A percentile compares a stretch with the other conserved stretches of the same genome.
phyloP scores from a whole-genome alignment of 2,888 invertebrate genomes.

The Phania funesta region DNA sequence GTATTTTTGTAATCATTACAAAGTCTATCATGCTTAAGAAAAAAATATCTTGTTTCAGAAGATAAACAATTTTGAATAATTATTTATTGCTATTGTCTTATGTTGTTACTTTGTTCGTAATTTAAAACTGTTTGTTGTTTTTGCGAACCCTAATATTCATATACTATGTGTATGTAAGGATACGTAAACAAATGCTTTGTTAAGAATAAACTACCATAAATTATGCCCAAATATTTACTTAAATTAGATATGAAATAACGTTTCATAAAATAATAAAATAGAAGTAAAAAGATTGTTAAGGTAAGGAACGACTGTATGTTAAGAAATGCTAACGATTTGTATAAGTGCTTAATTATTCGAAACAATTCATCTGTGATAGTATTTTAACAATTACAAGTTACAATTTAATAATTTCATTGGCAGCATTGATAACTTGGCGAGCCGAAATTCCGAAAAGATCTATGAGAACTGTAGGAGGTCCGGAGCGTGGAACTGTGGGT shows the following conservation, averaged over 20 bases:
- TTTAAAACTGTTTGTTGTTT: neutral
- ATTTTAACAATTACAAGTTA: too few relatives aligned
- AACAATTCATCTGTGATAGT: too few relatives aligned
- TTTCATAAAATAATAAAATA: slow-evolving; percentile 27
- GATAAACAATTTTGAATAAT: neutral
- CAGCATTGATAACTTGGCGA: slow-evolving; percentile 88
- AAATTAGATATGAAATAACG: slow-evolving; percentile 21
- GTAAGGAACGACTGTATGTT: neutral
- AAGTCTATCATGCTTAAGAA: slow-evolving; percentile 9
- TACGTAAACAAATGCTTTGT: slow-evolving; percentile 47
- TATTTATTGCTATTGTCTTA: slow-evolving; percentile 22
- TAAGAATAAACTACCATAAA: slow-evolving; percentile 42
- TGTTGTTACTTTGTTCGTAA: neutral
- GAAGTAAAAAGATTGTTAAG: slow-evolving; percentile 7
- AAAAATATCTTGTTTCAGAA: slow-evolving; percentile 7
- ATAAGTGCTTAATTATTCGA: too few relatives aligned
- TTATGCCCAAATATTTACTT: slow-evolving; percentile 48
- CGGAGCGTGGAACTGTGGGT: slow-evolving; percentile 92
- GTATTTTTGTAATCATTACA: slow-evolving; percentile 29
- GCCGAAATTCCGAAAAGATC: slow-evolving; percentile 95
- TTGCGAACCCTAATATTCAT: too few relatives aligned
- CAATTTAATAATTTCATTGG: slow-evolving; percentile 83
- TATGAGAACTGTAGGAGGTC: slow-evolving; percentile 91
- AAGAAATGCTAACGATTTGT: slow-evolving; percentile 24
- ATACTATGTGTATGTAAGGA: too few relatives aligned